Conservation (phyloP, 2,797 vertebrate species). For the Tenualosa ilisha region DNA sequence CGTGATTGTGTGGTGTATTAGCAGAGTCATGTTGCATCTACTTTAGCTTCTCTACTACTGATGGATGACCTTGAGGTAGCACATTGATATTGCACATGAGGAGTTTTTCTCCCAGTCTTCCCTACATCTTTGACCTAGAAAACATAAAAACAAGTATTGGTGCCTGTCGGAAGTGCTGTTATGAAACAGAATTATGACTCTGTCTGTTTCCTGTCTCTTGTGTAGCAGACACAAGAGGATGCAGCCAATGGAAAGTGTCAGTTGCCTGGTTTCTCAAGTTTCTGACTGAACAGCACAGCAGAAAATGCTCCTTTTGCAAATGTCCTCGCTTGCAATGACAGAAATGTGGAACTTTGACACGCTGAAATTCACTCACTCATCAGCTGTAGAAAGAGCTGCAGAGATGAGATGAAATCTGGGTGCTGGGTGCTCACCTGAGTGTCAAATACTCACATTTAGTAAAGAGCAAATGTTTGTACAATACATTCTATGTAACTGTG, state of each 20-base stretch:
- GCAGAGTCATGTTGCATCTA: not conserved
- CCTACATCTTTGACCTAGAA: not conserved
- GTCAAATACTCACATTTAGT: not conserved
- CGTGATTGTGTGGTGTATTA: not conserved
- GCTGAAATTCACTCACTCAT: not conserved
- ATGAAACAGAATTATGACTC: constrained; percentile 19
- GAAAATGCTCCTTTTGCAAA: not conserved
- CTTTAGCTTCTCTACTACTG: too few species aligned
- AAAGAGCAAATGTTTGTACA: not conserved
- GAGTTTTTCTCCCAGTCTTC: not conserved
- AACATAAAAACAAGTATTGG: not conserved
- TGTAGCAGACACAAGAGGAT: not conserved
- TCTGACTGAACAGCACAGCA: not conserved
- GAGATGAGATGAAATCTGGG: not conserved
- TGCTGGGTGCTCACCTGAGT: not conserved
- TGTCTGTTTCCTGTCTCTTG: constrained; percentile 5
- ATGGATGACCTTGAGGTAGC: not conserved
- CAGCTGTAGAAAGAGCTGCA: not conserved
- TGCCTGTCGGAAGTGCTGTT: not conserved
- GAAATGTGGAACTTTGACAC: not conserved
- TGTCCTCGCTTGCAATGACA: not conserved
- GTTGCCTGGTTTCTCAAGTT: constrained; percentile 2
- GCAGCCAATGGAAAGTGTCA: not conserved
- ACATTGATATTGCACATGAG: not conserved
- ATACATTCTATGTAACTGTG: too few species aligned